Conservation (phyloP, 2,888 invertebrate genomes). For the Amblyjoppa proteus region DNA sequence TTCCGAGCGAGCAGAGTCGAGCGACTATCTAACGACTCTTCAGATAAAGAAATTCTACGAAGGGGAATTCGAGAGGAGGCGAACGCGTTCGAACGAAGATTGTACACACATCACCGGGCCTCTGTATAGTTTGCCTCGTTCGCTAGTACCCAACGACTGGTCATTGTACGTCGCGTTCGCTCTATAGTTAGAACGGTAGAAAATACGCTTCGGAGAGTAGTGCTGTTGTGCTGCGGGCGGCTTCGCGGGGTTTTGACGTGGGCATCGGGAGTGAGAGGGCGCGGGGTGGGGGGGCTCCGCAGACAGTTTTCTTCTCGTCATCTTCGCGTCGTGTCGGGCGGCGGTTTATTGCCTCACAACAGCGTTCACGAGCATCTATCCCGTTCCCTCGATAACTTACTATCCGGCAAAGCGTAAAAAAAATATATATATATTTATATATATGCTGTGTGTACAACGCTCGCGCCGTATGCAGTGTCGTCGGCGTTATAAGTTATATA, state of each 20-base stretch:
- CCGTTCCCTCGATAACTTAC: conserved; percentile 28
- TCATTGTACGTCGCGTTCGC: conserved; percentile 11
- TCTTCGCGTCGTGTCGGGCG: conserved; percentile 35
- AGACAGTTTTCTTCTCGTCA: conserved; percentile 18
- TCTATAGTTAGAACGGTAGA: conserved; percentile 27
- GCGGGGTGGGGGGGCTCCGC: neutral
- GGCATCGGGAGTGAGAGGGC: neutral
- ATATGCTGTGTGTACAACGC: conserved; percentile 1
- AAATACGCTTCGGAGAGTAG: conserved; percentile 40
- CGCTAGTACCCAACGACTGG: conserved; percentile 3
- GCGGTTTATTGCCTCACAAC: conserved; percentile 31
- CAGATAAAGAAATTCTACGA: conserved; percentile 66
- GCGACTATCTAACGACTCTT: conserved; percentile 57
- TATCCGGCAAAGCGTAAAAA: conserved; percentile 58
- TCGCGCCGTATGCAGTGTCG: conserved; percentile 8
- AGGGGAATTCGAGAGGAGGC: conserved; percentile 61
- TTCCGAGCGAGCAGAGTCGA: conserved; percentile 32
- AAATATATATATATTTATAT: conserved; percentile 23
- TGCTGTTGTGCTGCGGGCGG: neutral
- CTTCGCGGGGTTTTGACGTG: neutral
- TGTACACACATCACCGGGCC: neutral
- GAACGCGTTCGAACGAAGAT: conserved; percentile 49
- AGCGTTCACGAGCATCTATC: neutral
- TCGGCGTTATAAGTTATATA: conserved; percentile 2
- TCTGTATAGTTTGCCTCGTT: neutral